These are phyloP conservation scores for Frankliniella intonsa DNA, from an alignment of 2,888 invertebrate species.

Conservation along the genomic window DNA sequence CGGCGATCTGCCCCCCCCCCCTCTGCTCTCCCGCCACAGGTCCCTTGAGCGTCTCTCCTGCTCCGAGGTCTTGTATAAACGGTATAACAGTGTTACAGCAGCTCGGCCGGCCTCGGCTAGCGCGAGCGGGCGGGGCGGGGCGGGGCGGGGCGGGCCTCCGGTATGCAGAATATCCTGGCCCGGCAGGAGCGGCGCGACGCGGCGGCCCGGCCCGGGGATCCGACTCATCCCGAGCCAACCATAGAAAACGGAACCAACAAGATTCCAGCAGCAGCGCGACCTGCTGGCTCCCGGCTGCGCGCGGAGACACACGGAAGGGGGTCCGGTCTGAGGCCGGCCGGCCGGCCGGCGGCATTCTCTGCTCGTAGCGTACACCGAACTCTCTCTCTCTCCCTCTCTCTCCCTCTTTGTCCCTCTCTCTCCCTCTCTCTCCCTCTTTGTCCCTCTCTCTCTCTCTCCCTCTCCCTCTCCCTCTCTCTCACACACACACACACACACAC, in stretches of 20 bases:
- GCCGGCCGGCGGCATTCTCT: not conserved
- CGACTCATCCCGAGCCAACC: no score
- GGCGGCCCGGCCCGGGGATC: not conserved
- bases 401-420: no score
- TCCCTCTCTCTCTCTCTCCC: not conserved
- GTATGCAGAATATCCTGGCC: constrained; percentile 7
- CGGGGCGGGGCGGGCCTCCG: not conserved
- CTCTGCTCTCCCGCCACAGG: not conserved
- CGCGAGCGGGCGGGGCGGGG: not conserved
- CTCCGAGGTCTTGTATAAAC: not conserved
- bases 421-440: not conserved
- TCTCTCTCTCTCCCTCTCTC: not conserved
- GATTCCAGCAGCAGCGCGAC: no score
- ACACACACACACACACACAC: not conserved
- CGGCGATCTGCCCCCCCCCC: not conserved
- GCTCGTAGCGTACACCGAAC: not conserved
- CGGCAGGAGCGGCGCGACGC: not conserved
- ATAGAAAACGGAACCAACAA: no score
- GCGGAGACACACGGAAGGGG: no score
- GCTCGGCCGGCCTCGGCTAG: not conserved
- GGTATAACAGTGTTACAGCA: constrained; percentile 1
- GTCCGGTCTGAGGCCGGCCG: not conserved
- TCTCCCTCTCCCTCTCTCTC: not conserved
- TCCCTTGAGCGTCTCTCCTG: not conserved
- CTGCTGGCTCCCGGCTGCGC: no score